A percentile compares a stretch with the other conserved stretches of the same genome.
phyloP scores from a whole-genome alignment of 1,140 invertebrate genomes.

The Notospermus geniculatus region DNA sequence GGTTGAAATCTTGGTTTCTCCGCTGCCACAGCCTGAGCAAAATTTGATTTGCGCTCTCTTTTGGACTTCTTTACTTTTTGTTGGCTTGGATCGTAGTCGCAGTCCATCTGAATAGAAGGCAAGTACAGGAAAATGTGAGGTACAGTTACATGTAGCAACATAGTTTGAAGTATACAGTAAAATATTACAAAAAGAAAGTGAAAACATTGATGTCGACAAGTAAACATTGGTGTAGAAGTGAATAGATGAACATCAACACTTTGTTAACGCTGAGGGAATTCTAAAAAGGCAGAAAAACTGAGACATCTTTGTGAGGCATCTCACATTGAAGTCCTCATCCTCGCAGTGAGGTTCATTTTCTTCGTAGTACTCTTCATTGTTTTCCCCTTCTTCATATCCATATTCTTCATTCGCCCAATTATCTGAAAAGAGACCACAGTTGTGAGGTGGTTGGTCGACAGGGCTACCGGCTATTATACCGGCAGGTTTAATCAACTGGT shows the following conservation, averaged over 20 bases:
- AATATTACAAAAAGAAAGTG: too few relatives aligned
- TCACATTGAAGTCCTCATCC: conserved; percentile 78
- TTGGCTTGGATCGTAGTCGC: conserved; percentile 70
- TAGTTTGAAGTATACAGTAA: too few relatives aligned
- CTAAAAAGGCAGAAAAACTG: conserved; percentile 10
- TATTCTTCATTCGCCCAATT: conserved; percentile 73
- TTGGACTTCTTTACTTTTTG: conserved; percentile 22
- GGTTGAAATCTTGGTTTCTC: conserved; percentile 82
- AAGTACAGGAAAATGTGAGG: conserved; percentile 12
- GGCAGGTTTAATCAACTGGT: too few relatives aligned
- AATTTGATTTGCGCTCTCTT: conserved; percentile 59
- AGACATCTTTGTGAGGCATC: conserved; percentile 28
- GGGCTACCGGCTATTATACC: too few relatives aligned
- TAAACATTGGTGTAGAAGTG: too few relatives aligned
- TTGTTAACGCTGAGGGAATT: conserved; percentile 9
- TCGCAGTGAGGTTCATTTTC: conserved; percentile 64
- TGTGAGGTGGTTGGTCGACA: too few relatives aligned
- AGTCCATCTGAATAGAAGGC: conserved; percentile 72
- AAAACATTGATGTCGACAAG: too few relatives aligned
- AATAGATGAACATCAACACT: not conserved
- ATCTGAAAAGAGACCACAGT: conserved; percentile 55
- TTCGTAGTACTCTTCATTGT: conserved; percentile 26
- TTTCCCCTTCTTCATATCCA: conserved; percentile 41
- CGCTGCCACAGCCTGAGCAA: conserved; percentile 68
- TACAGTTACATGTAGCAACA: too few relatives aligned